These are phyloP conservation scores for Naja naja DNA, from an alignment of 2,113 vertebrate species.

Conservation along the genomic window DNA sequence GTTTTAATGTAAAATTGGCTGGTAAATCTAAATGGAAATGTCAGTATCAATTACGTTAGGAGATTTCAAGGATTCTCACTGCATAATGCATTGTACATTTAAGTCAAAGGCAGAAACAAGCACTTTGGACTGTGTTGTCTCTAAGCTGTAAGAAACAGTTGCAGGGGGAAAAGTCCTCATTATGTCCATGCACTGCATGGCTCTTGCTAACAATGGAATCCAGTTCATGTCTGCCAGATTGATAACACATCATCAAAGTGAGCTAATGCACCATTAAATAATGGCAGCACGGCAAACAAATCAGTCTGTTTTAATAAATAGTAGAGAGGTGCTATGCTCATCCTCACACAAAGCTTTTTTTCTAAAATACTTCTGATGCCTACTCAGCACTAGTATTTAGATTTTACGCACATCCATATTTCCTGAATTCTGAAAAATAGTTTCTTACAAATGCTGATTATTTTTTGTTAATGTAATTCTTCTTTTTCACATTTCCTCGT, in stretches of 20 bases:
- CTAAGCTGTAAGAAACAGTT: neutral
- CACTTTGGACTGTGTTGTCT: neutral
- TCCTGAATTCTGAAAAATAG: neutral
- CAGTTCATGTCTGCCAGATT: neutral
- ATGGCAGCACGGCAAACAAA: neutral
- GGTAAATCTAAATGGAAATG: neutral
- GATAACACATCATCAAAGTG: neutral
- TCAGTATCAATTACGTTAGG: too few relatives aligned
- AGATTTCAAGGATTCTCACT: neutral
- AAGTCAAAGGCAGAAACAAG: neutral
- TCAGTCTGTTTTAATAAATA: neutral
- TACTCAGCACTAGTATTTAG: neutral
- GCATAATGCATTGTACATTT: neutral
- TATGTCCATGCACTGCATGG: neutral
- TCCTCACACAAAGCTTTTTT: neutral
- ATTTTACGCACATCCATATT: neutral
- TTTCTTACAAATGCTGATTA: neutral
- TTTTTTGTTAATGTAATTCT: neutral
- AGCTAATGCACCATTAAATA: neutral
- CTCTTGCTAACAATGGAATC: neutral
- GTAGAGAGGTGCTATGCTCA: neutral
- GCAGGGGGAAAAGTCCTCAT: neutral
- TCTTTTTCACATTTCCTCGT: neutral
- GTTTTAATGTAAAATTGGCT: neutral
- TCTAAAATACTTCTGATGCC: neutral